A percentile compares a stretch with the other conserved stretches of the same genome.
phyloP scores from a whole-genome alignment of 2,797 vertebrate genomes.

The Trichosurus vulpecula region DNA sequence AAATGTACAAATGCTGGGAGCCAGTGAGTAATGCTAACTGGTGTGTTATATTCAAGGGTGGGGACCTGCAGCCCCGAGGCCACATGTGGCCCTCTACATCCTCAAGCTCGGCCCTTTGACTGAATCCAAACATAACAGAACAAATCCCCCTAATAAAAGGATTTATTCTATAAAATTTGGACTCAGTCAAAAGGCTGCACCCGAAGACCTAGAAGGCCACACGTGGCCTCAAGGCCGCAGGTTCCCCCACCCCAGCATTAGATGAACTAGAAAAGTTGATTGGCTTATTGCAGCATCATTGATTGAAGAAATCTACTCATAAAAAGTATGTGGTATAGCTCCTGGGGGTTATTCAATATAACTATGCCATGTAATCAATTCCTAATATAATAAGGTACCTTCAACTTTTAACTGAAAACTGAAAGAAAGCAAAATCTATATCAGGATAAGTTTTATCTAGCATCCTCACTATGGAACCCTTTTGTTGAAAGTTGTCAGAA shows the following conservation, averaged over 20 bases:
- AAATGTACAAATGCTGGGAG: background rate
- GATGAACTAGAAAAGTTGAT: background rate
- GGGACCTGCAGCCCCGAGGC: no score
- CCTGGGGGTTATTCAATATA: background rate
- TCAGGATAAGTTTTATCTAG: background rate
- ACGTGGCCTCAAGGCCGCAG: no score
- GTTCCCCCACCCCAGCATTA: background rate
- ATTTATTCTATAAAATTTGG: no score
- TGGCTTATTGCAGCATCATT: background rate
- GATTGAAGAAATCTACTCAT: background rate
- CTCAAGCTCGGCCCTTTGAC: no score
- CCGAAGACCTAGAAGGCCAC: no score
- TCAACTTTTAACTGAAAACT: background rate
- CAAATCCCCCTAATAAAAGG: no score
- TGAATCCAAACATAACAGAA: no score
- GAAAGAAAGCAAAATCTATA: background rate
- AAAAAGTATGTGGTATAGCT: background rate
- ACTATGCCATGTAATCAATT: background rate
- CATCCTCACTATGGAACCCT: background rate
- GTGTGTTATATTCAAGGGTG: background rate
- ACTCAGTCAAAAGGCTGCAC: no score
- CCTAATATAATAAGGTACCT: background rate
- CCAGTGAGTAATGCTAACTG: background rate
- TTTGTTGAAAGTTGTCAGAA: background rate
- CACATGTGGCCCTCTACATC: no score